These are phyloP conservation scores for Miniopterus natalensis DNA, from an alignment of 2,113 vertebrate species.

Conservation along the genomic window DNA sequence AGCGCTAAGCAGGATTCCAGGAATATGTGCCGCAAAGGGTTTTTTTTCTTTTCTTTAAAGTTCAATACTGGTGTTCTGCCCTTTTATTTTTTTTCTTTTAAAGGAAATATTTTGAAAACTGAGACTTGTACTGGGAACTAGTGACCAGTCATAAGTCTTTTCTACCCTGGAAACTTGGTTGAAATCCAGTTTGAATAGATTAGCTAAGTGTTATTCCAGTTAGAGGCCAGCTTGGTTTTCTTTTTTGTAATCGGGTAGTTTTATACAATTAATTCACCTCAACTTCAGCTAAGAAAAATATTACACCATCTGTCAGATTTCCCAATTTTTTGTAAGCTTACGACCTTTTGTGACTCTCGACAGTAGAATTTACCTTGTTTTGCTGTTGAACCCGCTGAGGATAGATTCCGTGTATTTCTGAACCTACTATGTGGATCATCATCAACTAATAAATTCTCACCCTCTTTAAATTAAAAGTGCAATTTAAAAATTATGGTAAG, in stretches of 20 bases:
- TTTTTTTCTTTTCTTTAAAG: constrained; percentile 64
- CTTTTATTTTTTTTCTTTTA: constrained; percentile 43
- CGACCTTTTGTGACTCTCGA: background rate
- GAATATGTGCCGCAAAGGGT: constrained; percentile 46
- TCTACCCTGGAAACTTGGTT: constrained; percentile 80
- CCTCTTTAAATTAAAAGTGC: background rate
- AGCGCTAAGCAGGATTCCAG: constrained; percentile 32
- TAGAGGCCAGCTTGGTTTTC: constrained; percentile 60
- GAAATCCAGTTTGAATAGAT: constrained; percentile 77
- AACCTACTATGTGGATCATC: background rate
- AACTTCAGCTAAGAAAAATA: constrained; percentile 58
- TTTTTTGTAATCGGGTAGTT: constrained; percentile 55
- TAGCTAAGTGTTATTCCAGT: constrained; percentile 75
- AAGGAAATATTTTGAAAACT: constrained; percentile 81
- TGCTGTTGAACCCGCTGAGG: background rate
- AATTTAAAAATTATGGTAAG: background rate
- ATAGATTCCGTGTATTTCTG: constrained; percentile 4
- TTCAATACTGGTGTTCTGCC: constrained; percentile 65
- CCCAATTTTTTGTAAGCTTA: background rate
- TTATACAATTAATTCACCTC: constrained; percentile 70
- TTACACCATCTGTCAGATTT: constrained; percentile 10
- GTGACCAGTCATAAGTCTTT: constrained; percentile 74
- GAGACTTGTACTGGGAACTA: constrained; percentile 73
- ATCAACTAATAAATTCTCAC: background rate
- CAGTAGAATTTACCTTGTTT: background rate